Evolutionary conservation across 2,888 invertebrate genomes (phyloP), one percentile per base, ranked within the genome.

Genomic region (Erynnis tages): DNA sequence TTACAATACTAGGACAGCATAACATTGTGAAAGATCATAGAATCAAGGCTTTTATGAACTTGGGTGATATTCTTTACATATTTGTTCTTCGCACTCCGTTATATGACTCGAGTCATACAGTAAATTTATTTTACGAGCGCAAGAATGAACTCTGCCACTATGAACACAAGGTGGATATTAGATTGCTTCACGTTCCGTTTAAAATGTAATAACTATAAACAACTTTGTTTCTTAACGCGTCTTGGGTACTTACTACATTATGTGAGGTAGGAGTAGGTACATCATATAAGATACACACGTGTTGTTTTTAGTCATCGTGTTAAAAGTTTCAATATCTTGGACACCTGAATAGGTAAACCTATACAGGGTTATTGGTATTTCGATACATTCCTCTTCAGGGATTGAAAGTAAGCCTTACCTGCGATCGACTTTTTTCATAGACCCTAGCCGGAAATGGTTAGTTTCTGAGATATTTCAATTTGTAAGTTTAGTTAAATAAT

Each of bases 211-310:
- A 13, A 32, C 21, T 32, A 21, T 44, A 44, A 32, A 32, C 30
- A 21, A 44, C 44, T 32, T 32, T 44, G 44, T 44, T 44, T 44
- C 44, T 32, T 11, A 21, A 21, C 21, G 30, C 27, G 21, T 44
- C 32, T 32, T 32, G 44, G 23, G 32, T 13, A 44, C 19, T 32
- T 44, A 44, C 21, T n/a, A 21, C 21, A 14, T 32, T 44, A 44
- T 8, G 29, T 19, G 32, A 19, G 7, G 10, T 27, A 17, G n/a
- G 13, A 44, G n/a, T n/a, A 32, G 44, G 8, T 5, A 27, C 23
- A 40, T 11, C 27, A 21, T 7, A n/a, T n/a, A n/a, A n/a, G n/a
- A n/a, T n/a, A n/a, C n/a, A n/a, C n/a, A n/a, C n/a, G n/a, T n/a
- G n/a, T n/a, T n/a, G n/a, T n/a, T n/a, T n/a, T n/a, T n/a, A n/a